Evolutionary conservation across 2,888 invertebrate genomes (phyloP).

Genomic region (Prionchulus punctatus): DNA sequence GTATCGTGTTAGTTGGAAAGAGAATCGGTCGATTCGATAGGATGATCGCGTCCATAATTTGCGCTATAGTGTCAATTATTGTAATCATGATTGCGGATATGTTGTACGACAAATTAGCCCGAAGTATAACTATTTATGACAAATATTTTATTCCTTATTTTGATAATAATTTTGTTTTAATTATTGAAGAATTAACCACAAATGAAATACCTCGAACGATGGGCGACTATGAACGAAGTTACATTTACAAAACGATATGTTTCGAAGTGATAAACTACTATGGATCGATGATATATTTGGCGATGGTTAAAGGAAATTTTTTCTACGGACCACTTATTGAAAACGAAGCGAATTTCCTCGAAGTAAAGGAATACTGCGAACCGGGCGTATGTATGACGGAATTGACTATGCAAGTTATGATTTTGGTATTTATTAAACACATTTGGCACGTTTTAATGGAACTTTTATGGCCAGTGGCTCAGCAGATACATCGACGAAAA

Average conservation of each 20-base stretch:
- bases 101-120: no score
- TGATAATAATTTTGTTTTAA: constrained; percentile 41
- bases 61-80: no score
- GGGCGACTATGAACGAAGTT: background rate
- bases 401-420: background rate
- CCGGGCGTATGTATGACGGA: background rate
- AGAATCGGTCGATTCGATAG: no score
- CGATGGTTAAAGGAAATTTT: background rate
- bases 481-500: no score
- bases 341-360: background rate
- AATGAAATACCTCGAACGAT: background rate
- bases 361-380: background rate
- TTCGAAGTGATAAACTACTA: background rate
- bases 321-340: background rate
- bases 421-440: no score
- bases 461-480: no score
- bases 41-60: no score
- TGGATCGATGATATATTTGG: background rate
- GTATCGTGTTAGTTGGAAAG: no score
- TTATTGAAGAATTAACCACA: background rate
- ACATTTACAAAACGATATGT: background rate
- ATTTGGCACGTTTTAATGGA: no score
- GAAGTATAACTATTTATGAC: no score
- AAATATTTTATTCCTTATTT: no score
- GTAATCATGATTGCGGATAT: no score